These are phyloP conservation scores for Thripadectes ignobilis DNA, from an alignment of 2,797 vertebrate species.

Conservation along the genomic window DNA sequence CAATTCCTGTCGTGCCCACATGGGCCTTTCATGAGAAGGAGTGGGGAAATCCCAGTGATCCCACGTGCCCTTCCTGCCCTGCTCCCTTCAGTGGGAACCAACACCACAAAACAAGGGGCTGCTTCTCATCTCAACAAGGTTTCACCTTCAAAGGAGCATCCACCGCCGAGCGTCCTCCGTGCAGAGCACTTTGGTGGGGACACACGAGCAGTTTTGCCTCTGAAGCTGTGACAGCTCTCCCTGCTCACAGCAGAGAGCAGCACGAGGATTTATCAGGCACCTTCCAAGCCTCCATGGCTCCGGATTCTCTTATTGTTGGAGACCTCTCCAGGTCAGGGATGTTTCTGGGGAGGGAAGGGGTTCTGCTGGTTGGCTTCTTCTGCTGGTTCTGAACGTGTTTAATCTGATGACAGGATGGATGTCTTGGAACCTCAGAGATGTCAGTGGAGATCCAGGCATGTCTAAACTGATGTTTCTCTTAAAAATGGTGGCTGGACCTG, in stretches of 20 bases:
- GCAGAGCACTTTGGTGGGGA: neutral
- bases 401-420: neutral
- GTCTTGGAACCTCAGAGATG: neutral
- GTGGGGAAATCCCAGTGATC: neutral
- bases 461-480: neutral
- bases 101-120: neutral
- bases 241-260: neutral
- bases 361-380: neutral
- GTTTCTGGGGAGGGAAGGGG: neutral
- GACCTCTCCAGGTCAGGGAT: neutral
- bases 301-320: neutral
- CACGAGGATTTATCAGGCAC: neutral
- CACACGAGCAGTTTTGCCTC: neutral
- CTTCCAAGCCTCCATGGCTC: neutral
- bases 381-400: neutral
- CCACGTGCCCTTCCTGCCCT: neutral
- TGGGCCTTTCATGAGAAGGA: neutral
- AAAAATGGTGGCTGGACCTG: neutral
- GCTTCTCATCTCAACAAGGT: neutral
- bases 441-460: neutral
- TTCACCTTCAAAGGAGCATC: neutral
- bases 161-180: fast-evolving
- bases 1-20: fast-evolving
- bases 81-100: neutral
- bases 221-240: neutral